Percentiles rank a stretch among this genome's conserved stretches.
Evolutionary conservation across 2,888 invertebrate genomes (phyloP).

Genomic region (Augiades crinisus): DNA sequence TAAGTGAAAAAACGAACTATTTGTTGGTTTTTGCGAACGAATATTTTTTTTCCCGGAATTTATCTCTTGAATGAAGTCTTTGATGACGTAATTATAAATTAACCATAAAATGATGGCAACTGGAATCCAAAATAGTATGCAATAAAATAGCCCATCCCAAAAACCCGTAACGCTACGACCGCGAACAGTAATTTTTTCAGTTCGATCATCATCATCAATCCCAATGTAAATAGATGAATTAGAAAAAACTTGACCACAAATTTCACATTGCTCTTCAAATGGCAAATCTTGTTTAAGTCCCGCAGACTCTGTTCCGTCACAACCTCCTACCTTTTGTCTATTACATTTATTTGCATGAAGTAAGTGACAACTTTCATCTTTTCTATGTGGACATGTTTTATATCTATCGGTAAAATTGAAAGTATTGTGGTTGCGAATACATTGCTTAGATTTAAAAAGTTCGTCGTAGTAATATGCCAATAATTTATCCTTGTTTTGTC

Average conservation of each 20-base stretch:
- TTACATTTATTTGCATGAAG: conserved; percentile 7
- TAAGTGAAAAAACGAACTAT: conserved; percentile 35
- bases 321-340: conserved; percentile 19
- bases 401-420: conserved; percentile 11
- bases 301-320: neutral
- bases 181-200: conserved; percentile 31
- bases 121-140: conserved; percentile 55
- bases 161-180: conserved; percentile 41
- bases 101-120: conserved; percentile 44
- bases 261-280: conserved; percentile 25
- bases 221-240: conserved; percentile 34
- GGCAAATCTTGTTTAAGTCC: neutral
- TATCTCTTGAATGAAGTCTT: conserved; percentile 33
- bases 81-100: conserved; percentile 48
- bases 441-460: conserved; percentile 12
- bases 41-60: neutral
- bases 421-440: neutral
- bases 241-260: conserved; percentile 24
- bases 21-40: conserved; percentile 13
- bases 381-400: neutral
- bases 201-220: conserved; percentile 30
- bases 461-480: conserved; percentile 49
- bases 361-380: conserved; percentile 1
- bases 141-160: conserved; percentile 51
- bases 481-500: conserved; percentile 40